Percentiles rank a stretch among this genome's conserved stretches.
phyloP scores from a whole-genome alignment of 2,797 vertebrate species.

The Craterocephalus amniculus region DNA sequence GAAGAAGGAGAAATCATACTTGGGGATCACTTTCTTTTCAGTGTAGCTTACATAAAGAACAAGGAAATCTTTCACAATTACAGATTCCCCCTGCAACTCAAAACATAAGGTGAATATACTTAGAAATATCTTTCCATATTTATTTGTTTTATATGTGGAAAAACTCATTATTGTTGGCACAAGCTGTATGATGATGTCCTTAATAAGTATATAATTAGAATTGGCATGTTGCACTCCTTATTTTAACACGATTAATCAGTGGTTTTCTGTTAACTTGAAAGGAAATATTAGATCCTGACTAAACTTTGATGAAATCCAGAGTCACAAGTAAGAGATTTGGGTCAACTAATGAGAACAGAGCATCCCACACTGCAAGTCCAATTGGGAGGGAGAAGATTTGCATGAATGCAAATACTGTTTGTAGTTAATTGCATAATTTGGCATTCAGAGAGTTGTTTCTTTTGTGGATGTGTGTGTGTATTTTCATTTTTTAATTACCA shows the following conservation, averaged over 20 bases:
- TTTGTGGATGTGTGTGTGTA: conserved; percentile 22
- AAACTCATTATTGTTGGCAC: conserved; percentile 49
- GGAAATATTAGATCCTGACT: conserved; percentile 85
- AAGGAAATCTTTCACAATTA: neutral
- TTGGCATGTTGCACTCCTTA: conserved; percentile 79
- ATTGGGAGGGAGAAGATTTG: conserved; percentile 79
- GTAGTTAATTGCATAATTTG: conserved; percentile 80
- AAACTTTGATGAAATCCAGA: conserved; percentile 86
- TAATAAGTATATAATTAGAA: conserved; percentile 80
- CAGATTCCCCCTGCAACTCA: neutral
- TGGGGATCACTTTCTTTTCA: neutral
- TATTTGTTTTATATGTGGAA: conserved; percentile 15
- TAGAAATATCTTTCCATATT: neutral
- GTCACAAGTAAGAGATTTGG: conserved; percentile 83
- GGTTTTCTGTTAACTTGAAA: conserved; percentile 85
- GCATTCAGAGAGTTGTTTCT: conserved; percentile 52
- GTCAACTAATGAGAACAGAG: conserved; percentile 86
- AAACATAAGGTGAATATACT: conserved; percentile 7
- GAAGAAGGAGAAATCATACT: neutral
- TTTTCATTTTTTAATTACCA: conserved; percentile 17
- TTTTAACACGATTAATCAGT: conserved; percentile 83
- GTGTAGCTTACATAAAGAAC: neutral
- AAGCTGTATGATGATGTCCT: conserved; percentile 54
- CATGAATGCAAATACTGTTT: conserved; percentile 82
- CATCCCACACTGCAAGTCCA: conserved; percentile 82